Base-by-base conservation (phyloP, 1,140 invertebrate genomes). In the Meteorus sp. region DNA sequence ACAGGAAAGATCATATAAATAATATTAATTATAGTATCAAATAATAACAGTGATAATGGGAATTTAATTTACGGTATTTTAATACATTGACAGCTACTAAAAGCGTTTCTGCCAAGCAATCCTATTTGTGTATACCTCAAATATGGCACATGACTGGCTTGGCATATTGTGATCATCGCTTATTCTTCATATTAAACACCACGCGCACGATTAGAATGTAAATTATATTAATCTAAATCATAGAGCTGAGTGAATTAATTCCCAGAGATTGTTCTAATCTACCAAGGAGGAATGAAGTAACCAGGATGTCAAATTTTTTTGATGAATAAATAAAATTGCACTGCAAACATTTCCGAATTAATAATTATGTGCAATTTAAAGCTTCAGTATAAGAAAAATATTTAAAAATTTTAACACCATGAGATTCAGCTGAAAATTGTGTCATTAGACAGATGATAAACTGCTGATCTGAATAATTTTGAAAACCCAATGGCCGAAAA, bases 21-120 rank as follows among this genome's bases (percentile, higher is more conserved):
- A 41, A 47, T 35, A 45, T 22, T 52, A 1, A n/a, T n/a, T n/a
- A n/a, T 39, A 39, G 17, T 39, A 39, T 15, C 1, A 33, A 1
- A 33, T 6, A 1, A 59, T 45, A 23, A 51, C 39, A 59, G 20
- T 43, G 20, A 52, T 27, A 53, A 29, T 54, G 37, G 39, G 51
- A 43, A 27, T 23, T 33, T 20, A 51, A 54, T 20, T 48, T 25
- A 48, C 9, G 45, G 13, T 25, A 27, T 27, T 41, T 22, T 19
- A 60, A 43, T 55, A 60, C 52, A 60, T 55, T 50, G 59, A 37
- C 54, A 56, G 44, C 43, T 44, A 56, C 54, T 56, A 56, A 44
- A 56, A 47, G 29, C 43, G 20, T 23, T 35, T 45, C 41, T 47
- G 9, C 20, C 44, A 23, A 47, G 44, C 20, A 47, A 47, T 47